Conservation (phyloP, 2,113 vertebrate species). For the Lanius ludovicianus region DNA sequence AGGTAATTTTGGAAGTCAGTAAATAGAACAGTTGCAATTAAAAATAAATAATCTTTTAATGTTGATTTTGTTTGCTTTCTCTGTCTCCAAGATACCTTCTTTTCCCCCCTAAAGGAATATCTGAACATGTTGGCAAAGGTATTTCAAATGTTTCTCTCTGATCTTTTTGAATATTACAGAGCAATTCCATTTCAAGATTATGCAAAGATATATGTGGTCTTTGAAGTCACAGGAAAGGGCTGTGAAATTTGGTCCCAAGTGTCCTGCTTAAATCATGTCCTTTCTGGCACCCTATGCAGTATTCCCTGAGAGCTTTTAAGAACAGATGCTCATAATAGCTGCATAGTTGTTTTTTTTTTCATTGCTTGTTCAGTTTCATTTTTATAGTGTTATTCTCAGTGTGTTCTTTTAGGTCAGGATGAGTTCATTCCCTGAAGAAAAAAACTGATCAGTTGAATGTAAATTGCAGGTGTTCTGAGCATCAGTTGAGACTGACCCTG, state of each 20-base stretch:
- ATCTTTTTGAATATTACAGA: background rate
- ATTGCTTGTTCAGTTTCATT: background rate
- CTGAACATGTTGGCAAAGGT: background rate
- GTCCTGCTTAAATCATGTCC: background rate
- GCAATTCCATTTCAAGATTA: background rate
- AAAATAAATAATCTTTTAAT: background rate
- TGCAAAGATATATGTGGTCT: background rate
- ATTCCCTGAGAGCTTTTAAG: background rate
- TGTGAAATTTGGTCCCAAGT: background rate
- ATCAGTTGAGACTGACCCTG: background rate
- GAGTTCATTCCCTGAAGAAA: background rate
- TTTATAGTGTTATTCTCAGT: background rate
- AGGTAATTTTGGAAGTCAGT: conserved; percentile 7
- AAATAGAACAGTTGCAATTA: background rate
- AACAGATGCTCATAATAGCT: background rate
- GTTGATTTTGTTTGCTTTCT: background rate
- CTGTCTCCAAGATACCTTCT: background rate
- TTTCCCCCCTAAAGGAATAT: background rate
- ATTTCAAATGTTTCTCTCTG: background rate
- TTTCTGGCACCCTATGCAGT: background rate
- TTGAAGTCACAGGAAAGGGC: background rate
- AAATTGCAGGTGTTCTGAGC: background rate
- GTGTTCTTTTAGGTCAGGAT: background rate
- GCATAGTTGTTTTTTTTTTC: background rate
- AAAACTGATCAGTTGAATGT: background rate